Conservation (phyloP, 2,797 vertebrate species). For the Staurois parvus region DNA sequence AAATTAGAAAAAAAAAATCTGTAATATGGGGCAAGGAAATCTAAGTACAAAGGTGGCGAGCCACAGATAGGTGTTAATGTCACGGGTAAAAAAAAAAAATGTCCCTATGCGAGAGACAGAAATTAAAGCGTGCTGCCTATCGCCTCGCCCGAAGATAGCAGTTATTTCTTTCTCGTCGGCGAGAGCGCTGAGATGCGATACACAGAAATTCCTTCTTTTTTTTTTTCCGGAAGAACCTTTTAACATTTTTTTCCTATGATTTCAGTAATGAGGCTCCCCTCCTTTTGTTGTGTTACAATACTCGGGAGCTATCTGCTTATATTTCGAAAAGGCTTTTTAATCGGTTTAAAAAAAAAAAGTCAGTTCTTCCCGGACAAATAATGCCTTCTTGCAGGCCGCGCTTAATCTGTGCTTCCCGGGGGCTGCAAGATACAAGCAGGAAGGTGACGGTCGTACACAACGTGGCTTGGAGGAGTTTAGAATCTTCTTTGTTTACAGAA, state of each 20-base stretch:
- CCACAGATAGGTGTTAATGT: conserved; percentile 84
- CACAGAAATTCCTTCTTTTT: neutral
- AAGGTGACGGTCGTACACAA: neutral
- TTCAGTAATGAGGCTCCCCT: conserved; percentile 49
- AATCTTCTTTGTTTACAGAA: conserved; percentile 9
- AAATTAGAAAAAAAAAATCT: conserved; percentile 67
- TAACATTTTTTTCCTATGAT: conserved; percentile 49
- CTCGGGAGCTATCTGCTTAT: conserved; percentile 45
- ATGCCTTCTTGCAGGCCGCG: conserved; percentile 23
- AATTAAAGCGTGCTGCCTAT: conserved; percentile 95
- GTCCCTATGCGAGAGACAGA: conserved; percentile 81
- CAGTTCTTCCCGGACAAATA: conserved; percentile 7
- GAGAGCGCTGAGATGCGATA: conserved; percentile 27
- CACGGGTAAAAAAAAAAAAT: conserved; percentile 74
- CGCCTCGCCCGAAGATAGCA: conserved; percentile 58
- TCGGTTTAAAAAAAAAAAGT: conserved; percentile 19
- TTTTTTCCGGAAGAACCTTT: conserved; percentile 45
- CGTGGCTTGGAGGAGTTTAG: neutral
- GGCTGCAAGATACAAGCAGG: conserved; percentile 2
- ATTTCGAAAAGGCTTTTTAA: conserved; percentile 49
- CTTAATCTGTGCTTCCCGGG: conserved; percentile 34
- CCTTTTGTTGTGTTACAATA: conserved; percentile 49
- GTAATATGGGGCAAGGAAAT: conserved; percentile 63
- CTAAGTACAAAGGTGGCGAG: conserved; percentile 84
- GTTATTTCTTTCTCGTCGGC: conserved; percentile 66